Evolutionary conservation across 2,797 vertebrate species (phyloP).

Genomic region (Strix occidentalis): DNA sequence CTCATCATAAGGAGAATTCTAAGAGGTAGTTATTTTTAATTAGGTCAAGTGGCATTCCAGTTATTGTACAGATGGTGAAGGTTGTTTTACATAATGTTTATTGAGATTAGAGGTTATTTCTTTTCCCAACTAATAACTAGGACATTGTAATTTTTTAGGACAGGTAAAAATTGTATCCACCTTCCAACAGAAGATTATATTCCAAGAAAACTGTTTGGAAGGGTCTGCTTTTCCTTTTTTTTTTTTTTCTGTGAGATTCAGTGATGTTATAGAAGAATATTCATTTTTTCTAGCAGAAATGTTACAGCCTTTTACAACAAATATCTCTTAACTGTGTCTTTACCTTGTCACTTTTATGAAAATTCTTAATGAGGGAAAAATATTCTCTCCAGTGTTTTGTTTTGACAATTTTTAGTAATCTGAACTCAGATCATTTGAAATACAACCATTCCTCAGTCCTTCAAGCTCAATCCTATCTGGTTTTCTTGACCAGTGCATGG

Average conservation of each 20-base stretch:
- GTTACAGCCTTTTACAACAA: neutral
- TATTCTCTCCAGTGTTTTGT: neutral
- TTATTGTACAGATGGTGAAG: neutral
- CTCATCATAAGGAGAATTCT: neutral
- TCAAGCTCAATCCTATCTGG: neutral
- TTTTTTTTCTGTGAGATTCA: neutral
- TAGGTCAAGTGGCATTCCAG: neutral
- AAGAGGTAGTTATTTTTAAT: neutral
- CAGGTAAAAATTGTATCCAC: neutral
- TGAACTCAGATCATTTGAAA: neutral
- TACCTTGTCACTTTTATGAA: neutral
- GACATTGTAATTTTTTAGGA: neutral
- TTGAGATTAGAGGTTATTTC: neutral
- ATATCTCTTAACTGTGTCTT: neutral
- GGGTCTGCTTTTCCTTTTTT: neutral
- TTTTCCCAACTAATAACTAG: neutral
- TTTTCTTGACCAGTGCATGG: neutral
- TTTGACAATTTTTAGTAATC: neutral
- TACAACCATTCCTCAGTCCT: neutral
- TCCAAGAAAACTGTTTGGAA: neutral
- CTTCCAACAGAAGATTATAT: neutral
- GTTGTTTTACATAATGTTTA: neutral
- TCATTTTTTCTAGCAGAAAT: neutral
- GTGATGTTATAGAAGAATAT: neutral
- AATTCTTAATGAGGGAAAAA: neutral